Evolutionary conservation across 1,140 invertebrate species (phyloP).

Genomic region (Zaprionus ghesquierei): DNA sequence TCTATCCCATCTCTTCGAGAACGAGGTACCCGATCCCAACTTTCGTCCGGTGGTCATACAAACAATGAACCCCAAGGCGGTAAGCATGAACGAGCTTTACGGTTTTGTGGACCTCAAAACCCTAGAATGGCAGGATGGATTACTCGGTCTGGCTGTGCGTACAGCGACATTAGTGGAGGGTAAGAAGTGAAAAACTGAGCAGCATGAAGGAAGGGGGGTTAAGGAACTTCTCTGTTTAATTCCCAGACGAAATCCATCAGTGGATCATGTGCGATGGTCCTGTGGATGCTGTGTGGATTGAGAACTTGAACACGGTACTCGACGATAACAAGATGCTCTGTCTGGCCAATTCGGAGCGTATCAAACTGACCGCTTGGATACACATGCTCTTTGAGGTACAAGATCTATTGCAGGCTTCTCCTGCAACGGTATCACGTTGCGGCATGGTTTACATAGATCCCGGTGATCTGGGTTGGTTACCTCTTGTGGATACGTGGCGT

Average conservation of each 20-base stretch:
- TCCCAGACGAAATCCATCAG: slow-evolving; percentile 87
- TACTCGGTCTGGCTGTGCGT: slow-evolving; percentile 89
- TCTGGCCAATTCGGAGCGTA: slow-evolving; percentile 93
- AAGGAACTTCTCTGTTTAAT: neutral
- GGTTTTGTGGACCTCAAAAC: slow-evolving; percentile 93
- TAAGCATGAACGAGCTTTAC: slow-evolving; percentile 94
- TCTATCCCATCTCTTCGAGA: slow-evolving; percentile 85
- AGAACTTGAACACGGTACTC: slow-evolving; percentile 96
- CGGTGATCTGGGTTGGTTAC: slow-evolving; percentile 90
- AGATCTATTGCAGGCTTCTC: slow-evolving; percentile 92
- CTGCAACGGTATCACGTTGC: slow-evolving; percentile 92
- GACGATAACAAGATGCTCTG: slow-evolving; percentile 98
- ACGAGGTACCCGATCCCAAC: slow-evolving; percentile 84
- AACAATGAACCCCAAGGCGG: slow-evolving; percentile 93
- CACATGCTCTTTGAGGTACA: slow-evolving; percentile 95
- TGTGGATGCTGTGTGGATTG: slow-evolving; percentile 97
- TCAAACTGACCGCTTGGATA: slow-evolving; percentile 92
- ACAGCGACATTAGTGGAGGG: slow-evolving; percentile 86
- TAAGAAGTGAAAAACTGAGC: slow-evolving; percentile 16
- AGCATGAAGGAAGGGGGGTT: neutral
- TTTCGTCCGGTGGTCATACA: slow-evolving; percentile 87
- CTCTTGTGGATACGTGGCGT: slow-evolving; percentile 92
- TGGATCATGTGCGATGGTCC: slow-evolving; percentile 95
- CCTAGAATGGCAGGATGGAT: slow-evolving; percentile 94
- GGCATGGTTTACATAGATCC: slow-evolving; percentile 97